Conservation (phyloP, 2,797 vertebrate genomes). For the Lates japonicus region DNA sequence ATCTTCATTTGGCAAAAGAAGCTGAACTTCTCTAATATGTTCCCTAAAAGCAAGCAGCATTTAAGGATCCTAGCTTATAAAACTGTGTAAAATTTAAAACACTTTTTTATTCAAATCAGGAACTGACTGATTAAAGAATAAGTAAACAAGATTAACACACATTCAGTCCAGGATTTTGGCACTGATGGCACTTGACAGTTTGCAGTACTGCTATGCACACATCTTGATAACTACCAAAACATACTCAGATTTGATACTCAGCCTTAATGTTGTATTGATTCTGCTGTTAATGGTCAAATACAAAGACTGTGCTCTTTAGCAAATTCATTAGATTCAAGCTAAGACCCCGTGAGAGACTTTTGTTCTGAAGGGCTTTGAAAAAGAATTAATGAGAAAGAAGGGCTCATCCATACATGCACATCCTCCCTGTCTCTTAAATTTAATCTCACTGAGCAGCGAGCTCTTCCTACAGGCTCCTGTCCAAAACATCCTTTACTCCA, state of each 20-base stretch:
- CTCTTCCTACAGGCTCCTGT: slow-evolving; percentile 39
- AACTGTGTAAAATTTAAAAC: neutral
- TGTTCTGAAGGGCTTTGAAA: neutral
- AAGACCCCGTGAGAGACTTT: neutral
- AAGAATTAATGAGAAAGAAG: neutral
- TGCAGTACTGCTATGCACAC: neutral
- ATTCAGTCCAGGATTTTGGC: neutral
- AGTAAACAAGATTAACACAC: neutral
- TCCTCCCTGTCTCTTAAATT: slow-evolving; percentile 15
- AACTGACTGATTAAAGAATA: neutral
- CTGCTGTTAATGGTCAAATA: neutral
- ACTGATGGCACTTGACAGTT: neutral
- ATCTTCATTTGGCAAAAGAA: neutral
- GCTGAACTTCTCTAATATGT: neutral
- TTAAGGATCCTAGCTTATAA: neutral
- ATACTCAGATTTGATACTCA: neutral
- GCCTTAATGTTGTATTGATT: neutral
- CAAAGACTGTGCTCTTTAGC: neutral
- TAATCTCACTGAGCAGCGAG: slow-evolving; percentile 33
- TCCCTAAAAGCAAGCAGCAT: neutral
- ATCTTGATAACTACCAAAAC: neutral
- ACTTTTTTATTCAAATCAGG: neutral
- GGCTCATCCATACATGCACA: neutral
- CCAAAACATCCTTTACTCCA: slow-evolving; percentile 23
- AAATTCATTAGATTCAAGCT: slow-evolving; percentile 1